Conservation (phyloP, 23 tunicate genomes). For the Oikopleura albicans region DNA sequence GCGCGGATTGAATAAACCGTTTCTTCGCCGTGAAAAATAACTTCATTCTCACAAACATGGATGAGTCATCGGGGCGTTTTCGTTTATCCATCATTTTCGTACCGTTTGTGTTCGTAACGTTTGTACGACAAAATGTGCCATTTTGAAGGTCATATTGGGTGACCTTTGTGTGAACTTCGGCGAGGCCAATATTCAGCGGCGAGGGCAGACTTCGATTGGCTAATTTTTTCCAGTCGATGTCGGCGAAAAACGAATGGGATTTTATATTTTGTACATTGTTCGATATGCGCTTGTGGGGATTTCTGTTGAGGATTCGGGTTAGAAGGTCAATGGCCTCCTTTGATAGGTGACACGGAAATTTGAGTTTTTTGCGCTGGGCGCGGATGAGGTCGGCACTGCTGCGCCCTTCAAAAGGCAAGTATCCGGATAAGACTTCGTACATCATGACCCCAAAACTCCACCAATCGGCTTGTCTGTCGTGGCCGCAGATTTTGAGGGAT, state of each 20-base stretch:
- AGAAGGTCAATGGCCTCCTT: not conserved
- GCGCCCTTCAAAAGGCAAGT: not conserved
- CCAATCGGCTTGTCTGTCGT: not conserved
- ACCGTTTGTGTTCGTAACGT: too few relatives aligned
- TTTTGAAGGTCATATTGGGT: not conserved
- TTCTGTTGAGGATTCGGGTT: not conserved
- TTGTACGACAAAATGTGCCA: too few relatives aligned
- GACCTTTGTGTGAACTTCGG: not conserved
- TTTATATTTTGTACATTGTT: not conserved
- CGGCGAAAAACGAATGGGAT: not conserved
- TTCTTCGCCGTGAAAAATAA: slow-evolving; percentile 13
- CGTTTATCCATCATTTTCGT: not conserved
- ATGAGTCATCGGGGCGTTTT: not conserved
- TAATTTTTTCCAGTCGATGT: not conserved
- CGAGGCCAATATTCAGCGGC: not conserved
- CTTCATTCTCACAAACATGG: not conserved
- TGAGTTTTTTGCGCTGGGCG: not conserved
- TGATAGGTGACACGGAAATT: not conserved
- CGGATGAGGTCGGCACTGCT: not conserved
- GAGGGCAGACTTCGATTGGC: not conserved
- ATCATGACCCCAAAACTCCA: not conserved
- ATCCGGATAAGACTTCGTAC: not conserved
- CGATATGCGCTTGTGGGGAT: not conserved
- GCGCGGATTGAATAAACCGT: not conserved
- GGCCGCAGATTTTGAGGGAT: not conserved